Evolutionary conservation across 2,797 vertebrate species (phyloP), one percentile per base, ranked within the genome.

Genomic region (Acanthurus tractus): DNA sequence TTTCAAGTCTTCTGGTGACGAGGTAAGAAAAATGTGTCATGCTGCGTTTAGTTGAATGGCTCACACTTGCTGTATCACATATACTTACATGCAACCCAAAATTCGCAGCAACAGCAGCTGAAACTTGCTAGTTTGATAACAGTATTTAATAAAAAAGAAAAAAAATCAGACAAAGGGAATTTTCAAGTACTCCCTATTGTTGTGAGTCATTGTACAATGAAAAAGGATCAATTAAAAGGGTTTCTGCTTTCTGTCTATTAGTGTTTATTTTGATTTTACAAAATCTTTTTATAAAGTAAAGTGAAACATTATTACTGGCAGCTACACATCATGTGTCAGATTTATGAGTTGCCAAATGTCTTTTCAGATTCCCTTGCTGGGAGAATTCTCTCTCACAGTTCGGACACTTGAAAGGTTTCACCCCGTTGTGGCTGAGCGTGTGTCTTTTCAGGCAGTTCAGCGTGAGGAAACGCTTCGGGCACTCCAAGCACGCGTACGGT

Each of bases 391-490:
- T 87, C 13, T 84, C 85, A 11, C 93, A 94, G 81, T 62, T 49
- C 0, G 87, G 59, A 83, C 93, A 94, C 78, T 88, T 88, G 15
- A 90, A 93, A 0, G 93, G 93, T 29, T 91, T 91, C 38, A 87
- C 50, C 3, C 91, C 92, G 2, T 86, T 91, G 87, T 94, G 93
- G 72, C 88, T 88, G 23, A 92, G 88, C 15, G 36, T 55, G 88
- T 94, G 93, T 49, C 90, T 90, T 86, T 91, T 93, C 25, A 94
- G 78, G 57, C 89, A 90, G 82, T 90, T 88, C 17, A 90, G 40
- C 0, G 91, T 92, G 46, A 92, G 78, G 73, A 94, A 94, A 1
- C 90, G 83, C 63, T 93, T 93, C 0, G 87, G 81, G 46, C 93
- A 94, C 70, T 81, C 65, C 0, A 79, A 4, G 76, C 93, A 94